Base-by-base conservation (phyloP, 2,113 vertebrate species). In the Cynopterus brachyotis region DNA sequence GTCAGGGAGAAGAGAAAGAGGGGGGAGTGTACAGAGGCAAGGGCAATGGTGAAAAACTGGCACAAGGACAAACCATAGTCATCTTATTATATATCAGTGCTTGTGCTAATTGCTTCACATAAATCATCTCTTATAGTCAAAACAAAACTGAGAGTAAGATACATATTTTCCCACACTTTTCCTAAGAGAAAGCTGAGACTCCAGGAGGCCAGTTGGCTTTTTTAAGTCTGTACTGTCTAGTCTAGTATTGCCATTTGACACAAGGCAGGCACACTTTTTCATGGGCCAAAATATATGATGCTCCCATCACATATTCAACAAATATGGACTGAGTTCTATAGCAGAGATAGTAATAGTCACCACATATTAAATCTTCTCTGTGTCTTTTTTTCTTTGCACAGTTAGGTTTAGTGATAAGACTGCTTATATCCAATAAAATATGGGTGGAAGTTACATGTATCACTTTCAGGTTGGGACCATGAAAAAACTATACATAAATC, bases 11-110 rank as follows among this genome's bases (percentile, higher is more conserved):
- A 88, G 4, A 40, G 24, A 16, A 30, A 9, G 64, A 10, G 7
- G 16, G 3, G 4, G 24, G 2, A 4, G 8, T 9, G 15, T 19
- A 17, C 2, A 4, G 1, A 24, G 12, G 6, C 3, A 30, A 28
- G 13, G 3, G 1, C 2, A 47, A 20, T 6, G 47, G 35, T 45
- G 2, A 37, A 19, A 32, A 40, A 40, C 24, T 11, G 5, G 7
- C 19, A 26, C 28, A 9, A 91, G 69, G 12, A 66, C 16, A 57
- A 47, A 35, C 30, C 11, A n/a, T 17, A n/a, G 32, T 45, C 57
- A 9, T 45, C 53, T 84, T 24, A 69, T 9, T 19, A 15, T 6
- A 28, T 11, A 28, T 53, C 40, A 40, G 24, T 24, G 62, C 30
- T 83, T 62, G 32, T 47, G 28, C 83, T 40, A 57, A 73, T 2